Evolutionary conservation across 2,888 invertebrate species (phyloP).

Genomic region (Parasteatoda lunata): DNA sequence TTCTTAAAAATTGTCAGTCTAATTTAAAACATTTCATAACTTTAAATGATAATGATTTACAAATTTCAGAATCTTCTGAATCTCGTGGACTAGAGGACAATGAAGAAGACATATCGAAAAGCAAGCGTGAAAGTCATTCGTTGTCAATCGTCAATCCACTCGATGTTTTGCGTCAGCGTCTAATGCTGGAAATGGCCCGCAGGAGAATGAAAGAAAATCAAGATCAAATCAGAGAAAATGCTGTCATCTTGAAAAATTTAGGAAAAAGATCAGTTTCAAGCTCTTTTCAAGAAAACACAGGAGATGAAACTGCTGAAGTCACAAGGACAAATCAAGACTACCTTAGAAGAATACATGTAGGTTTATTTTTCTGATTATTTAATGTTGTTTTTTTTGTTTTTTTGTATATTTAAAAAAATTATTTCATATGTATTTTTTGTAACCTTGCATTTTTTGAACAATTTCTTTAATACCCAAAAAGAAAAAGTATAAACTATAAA

Average conservation of each 20-base stretch:
- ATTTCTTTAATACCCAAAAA: too few relatives aligned
- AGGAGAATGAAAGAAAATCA: constrained; percentile 86
- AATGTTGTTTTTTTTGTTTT: not conserved
- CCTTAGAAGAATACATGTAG: constrained; percentile 40
- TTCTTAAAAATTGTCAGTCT: too few relatives aligned
- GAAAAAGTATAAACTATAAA: too few relatives aligned
- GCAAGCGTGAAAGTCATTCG: constrained; percentile 75
- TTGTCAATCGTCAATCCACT: constrained; percentile 90
- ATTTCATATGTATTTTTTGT: not conserved
- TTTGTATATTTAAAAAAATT: not conserved
- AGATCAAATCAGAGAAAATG: constrained; percentile 77
- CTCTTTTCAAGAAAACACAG: constrained; percentile 3
- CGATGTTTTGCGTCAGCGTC: constrained; percentile 87
- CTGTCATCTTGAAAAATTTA: constrained; percentile 67
- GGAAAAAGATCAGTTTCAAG: constrained; percentile 79
- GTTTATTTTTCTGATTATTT: not conserved
- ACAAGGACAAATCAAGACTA: constrained; percentile 16
- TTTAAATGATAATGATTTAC: too few relatives aligned
- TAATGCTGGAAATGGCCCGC: constrained; percentile 86
- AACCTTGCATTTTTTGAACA: not conserved
- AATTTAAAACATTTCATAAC: too few relatives aligned
- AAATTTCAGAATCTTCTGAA: not conserved
- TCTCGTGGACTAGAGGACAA: not conserved
- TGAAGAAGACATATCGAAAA: constrained; percentile 10
- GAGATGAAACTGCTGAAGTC: not conserved